phyloP scores from a whole-genome alignment of 2,113 vertebrate genomes.

The Hipposideros armiger region DNA sequence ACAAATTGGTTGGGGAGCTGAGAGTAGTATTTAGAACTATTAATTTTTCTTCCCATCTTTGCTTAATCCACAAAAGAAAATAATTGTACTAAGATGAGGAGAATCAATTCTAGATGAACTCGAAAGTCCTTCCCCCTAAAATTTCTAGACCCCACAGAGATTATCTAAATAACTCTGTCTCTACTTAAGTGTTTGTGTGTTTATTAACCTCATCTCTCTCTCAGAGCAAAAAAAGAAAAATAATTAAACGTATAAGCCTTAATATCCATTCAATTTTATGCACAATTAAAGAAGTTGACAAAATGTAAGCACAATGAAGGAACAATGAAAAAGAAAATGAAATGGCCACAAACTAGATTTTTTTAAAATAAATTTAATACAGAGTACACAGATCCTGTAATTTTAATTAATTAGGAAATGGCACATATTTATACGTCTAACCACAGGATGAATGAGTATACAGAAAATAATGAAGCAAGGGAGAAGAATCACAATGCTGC shows the following conservation, averaged over 20 bases:
- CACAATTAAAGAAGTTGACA: background rate
- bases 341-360: background rate
- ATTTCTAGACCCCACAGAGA: background rate
- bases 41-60: background rate
- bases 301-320: background rate
- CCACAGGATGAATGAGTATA: background rate
- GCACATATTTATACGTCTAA: background rate
- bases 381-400: background rate
- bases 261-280: background rate
- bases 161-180: background rate
- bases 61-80: background rate
- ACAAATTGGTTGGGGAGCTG: background rate
- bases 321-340: background rate
- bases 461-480: background rate
- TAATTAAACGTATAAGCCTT: background rate
- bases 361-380: background rate
- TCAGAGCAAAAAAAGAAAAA: constrained; percentile 9
- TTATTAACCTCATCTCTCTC: constrained; percentile 10
- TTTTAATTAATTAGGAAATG: background rate
- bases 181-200: background rate
- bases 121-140: background rate
- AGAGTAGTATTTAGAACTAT: background rate
- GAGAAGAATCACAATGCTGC: background rate
- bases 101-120: background rate
- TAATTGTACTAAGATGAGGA: background rate